Evolutionary conservation across 2,113 vertebrate species (phyloP).

Genomic region (Acrocephalus arundinaceus): DNA sequence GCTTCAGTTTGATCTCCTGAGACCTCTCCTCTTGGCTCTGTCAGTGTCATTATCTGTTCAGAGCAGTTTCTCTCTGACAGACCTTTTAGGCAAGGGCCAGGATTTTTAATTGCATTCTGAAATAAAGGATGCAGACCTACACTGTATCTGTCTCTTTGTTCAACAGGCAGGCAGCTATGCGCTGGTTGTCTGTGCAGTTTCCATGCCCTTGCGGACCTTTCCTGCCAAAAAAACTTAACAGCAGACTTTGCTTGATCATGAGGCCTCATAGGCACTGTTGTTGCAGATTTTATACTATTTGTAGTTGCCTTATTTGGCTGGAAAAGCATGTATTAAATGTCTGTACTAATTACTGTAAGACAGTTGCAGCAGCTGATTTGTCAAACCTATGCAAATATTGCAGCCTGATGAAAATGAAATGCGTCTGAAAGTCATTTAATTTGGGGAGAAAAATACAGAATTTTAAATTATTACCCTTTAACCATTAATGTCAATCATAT

Average conservation of each 20-base stretch:
- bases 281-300: background rate
- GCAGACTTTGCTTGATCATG: background rate
- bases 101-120: constrained; percentile 20
- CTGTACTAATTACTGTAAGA: background rate
- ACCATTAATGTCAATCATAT: background rate
- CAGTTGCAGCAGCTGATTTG: background rate
- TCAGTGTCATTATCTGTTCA: background rate
- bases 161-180: background rate
- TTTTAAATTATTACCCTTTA: background rate
- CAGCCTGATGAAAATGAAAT: background rate
- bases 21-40: background rate
- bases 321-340: background rate
- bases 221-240: background rate
- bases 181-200: background rate
- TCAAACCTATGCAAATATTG: background rate
- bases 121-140: background rate
- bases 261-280: background rate
- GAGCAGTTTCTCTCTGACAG: background rate
- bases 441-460: background rate
- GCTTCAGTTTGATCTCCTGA: background rate
- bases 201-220: background rate
- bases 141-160: background rate
- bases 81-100: background rate
- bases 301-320: background rate
- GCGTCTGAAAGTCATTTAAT: background rate